Evolutionary conservation across 2,113 vertebrate genomes (phyloP), one percentile per base, ranked within the genome.

Genomic region (Arenaria interpres): DNA sequence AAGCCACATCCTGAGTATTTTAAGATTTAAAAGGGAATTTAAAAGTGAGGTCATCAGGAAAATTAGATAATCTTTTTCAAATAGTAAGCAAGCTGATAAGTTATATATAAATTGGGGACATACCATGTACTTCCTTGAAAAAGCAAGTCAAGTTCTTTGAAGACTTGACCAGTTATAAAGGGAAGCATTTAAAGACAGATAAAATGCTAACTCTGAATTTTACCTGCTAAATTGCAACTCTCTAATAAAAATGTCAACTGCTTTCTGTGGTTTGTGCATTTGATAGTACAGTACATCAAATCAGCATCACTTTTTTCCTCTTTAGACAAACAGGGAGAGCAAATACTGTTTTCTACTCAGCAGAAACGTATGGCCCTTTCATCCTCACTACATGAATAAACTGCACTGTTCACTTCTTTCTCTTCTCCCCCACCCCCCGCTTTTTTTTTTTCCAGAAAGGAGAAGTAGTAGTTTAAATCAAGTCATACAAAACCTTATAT

Each of bases 1-100:
- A 94, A 90, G 83, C 48, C 85, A 97, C 90, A 97, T 84, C 39
- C 59, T 95, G 54, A 94, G 89, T 84, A 90, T 85, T 35, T 72
- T 68, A 84, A 78, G 33, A 91, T 77, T 28, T 45, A 64, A 80
- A 88, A 67, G 15, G 50, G 46, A 92, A 53, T 39, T 83, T 80
- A 48, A n/a, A 91, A 92, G 20, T 63, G 37, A 73, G 83, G 72
- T 68, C 73, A 78, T n/a, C 32, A 73, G 33, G 27, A 77, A 84
- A 93, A 71, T 39, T 12, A 76, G 30, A 30, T 18, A 81, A 86
- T 68, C 25, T 82, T 89, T 27, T 84, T 60, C 37, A 75, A 95
- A 79, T 1, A 76, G 9, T 16, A 88, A 35, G 37, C 28, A 69
- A 87, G 32, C 5, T 69, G 16, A 57, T 18, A 4, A 4, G 20